Evolutionary conservation across 2,113 vertebrate species (phyloP).

Genomic region (Campylomormyrus numenius): DNA sequence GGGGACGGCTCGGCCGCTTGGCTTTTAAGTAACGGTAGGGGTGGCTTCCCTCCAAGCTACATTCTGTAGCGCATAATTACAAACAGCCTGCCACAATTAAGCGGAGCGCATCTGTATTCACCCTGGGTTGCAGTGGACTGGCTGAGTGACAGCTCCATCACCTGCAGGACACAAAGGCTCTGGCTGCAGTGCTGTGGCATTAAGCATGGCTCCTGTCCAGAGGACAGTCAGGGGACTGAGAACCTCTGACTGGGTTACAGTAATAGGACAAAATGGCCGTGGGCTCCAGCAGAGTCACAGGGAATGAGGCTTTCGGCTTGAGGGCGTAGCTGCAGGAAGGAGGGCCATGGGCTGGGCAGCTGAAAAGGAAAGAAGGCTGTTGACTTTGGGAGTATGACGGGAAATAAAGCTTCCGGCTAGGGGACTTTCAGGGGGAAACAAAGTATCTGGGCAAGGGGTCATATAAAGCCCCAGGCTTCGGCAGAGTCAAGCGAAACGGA

Average conservation of each 20-base stretch:
- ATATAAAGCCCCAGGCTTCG: not conserved
- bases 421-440: not conserved
- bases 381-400: not conserved
- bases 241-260: not conserved
- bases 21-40: constrained; percentile 15
- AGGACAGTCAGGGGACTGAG: not conserved
- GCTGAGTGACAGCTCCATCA: constrained; percentile 23
- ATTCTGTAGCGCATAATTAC: constrained; percentile 38
- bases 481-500: not conserved
- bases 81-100: constrained; percentile 35
- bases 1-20: constrained; percentile 13
- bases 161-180: constrained; percentile 6
- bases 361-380: not conserved
- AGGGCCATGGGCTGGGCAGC: not conserved
- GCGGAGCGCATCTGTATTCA: constrained; percentile 33
- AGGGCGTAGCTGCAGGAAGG: not conserved
- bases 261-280: not conserved
- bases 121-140: constrained; percentile 16
- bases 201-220: not conserved
- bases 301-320: not conserved
- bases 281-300: not conserved
- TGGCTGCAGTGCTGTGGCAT: not conserved
- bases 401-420: not conserved
- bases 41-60: constrained; percentile 18
- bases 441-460: not conserved